phyloP scores from a whole-genome alignment of 2,888 invertebrate genomes.

The Pandemis heparana region DNA sequence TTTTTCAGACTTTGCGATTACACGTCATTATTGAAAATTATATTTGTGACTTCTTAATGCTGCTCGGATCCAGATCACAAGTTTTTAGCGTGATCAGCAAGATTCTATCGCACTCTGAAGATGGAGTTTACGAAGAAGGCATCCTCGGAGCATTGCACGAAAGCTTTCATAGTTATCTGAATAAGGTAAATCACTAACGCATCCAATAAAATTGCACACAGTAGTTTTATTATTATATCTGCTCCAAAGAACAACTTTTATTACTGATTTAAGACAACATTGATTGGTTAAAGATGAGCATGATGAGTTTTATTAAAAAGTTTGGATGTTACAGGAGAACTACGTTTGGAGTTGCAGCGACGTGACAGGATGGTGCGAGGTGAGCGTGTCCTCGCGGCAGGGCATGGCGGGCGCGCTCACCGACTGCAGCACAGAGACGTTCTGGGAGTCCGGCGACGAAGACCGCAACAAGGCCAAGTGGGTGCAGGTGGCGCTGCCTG shows the following conservation, averaged over 20 bases:
- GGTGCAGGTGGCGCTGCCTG: conserved; percentile 86
- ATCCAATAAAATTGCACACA: not conserved
- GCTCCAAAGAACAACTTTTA: not conserved
- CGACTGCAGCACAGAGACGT: conserved; percentile 98
- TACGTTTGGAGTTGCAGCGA: conserved; percentile 89
- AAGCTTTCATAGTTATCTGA: conserved; percentile 69
- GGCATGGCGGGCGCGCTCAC: conserved; percentile 97
- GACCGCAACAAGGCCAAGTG: conserved; percentile 97
- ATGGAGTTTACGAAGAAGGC: conserved; percentile 85
- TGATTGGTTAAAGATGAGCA: not conserved
- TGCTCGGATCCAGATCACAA: conserved; percentile 88
- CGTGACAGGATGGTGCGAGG: conserved; percentile 90
- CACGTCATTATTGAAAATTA: conserved; percentile 2
- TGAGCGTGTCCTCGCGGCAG: conserved; percentile 96
- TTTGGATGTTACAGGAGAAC: conserved; percentile 67
- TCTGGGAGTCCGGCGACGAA: conserved; percentile 99
- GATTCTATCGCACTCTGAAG: conserved; percentile 96
- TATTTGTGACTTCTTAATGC: conserved; percentile 50
- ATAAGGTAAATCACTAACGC: conserved; percentile 59
- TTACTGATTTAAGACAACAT: not conserved
- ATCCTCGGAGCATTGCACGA: conserved; percentile 69
- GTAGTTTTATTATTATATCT: not conserved
- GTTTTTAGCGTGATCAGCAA: conserved; percentile 98
- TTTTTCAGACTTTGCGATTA: not conserved
- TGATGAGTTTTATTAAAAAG: not conserved